phyloP scores from a whole-genome alignment of 1,140 invertebrate species.

The Zaprionus capensis region DNA sequence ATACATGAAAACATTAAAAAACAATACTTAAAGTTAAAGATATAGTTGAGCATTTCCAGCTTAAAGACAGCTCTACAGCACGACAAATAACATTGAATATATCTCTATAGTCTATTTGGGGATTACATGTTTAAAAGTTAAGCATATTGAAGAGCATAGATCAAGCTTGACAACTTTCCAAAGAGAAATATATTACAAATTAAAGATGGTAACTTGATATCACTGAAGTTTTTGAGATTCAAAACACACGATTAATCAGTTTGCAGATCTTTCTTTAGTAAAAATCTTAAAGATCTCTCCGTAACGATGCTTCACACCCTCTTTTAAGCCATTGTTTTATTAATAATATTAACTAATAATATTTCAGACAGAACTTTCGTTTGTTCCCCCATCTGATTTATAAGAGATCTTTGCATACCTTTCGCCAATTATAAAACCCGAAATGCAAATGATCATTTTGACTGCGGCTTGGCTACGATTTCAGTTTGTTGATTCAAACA shows the following conservation, averaged over 20 bases:
- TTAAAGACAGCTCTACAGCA: too few relatives aligned
- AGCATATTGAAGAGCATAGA: too few relatives aligned
- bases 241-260: not conserved
- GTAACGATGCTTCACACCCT: not conserved
- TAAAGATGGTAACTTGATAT: not conserved
- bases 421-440: conserved; percentile 88
- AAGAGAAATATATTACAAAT: too few relatives aligned
- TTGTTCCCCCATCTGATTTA: conserved; percentile 32
- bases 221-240: not conserved
- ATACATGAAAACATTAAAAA: too few relatives aligned
- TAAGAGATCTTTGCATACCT: conserved; percentile 84
- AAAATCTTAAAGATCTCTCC: not conserved
- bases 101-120: too few relatives aligned
- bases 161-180: too few relatives aligned
- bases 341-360: conserved; percentile 16
- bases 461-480: conserved; percentile 6
- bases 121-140: too few relatives aligned
- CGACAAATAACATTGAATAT: too few relatives aligned
- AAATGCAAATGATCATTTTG: conserved; percentile 88
- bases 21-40: too few relatives aligned
- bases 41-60: too few relatives aligned
- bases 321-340: conserved; percentile 1
- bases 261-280: not conserved
- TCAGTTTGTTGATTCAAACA: conserved; percentile 14
- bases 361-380: conserved; percentile 60